Base-by-base conservation (phyloP, 2,113 vertebrate species). In the Piaya cayana region DNA sequence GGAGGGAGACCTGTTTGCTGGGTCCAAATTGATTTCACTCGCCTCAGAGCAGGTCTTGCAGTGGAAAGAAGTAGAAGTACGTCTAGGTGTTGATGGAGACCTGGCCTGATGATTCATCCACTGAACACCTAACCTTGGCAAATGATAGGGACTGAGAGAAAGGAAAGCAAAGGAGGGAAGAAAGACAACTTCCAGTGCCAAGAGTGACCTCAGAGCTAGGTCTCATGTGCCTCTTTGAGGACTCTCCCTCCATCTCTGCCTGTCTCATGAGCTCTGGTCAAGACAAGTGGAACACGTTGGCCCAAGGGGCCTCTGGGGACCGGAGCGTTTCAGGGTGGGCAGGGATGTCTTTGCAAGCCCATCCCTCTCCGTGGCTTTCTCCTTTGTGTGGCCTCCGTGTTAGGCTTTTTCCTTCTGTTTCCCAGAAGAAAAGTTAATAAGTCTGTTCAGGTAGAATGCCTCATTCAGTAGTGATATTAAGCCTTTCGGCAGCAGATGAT, bases 191-290 rank as follows among this genome's bases (percentile, higher is more conserved):
- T 55, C 25, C 15, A 60, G 14, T 6, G 25, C 58, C 58, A 52
- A 39, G 30, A 30, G 39, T 55, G 84, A 72, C 43, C 49, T 81
- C 67, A 45, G 60, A 63, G 55, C 0, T 2, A 50, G 37, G 39
- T 74, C 43, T 74, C 1, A 0, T 23, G 53, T 62, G 26, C 17
- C 43, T 77, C 1, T 2, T 10, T 0, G 5, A 69, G 60, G 58
- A 29, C 13, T 37, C 3, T 29, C 15, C 45, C 56, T 45, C 76
- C 11, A 2, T 30, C 19, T 88, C 37, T 25, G 12, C 27, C 2
- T 26, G 30, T 7, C 29, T 69, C 2, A 2, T 0, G 8, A 0
- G 1, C 34, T 59, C 30, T n/a, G 49, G 47, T 42, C 30, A 47
- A 52, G 55, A n/a, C 26, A 32, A 78, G 12, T 42, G 27, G 30